Evolutionary conservation across 2,888 invertebrate genomes (phyloP), one percentile per base, ranked within the genome.

Genomic region (Orgyia antiqua): DNA sequence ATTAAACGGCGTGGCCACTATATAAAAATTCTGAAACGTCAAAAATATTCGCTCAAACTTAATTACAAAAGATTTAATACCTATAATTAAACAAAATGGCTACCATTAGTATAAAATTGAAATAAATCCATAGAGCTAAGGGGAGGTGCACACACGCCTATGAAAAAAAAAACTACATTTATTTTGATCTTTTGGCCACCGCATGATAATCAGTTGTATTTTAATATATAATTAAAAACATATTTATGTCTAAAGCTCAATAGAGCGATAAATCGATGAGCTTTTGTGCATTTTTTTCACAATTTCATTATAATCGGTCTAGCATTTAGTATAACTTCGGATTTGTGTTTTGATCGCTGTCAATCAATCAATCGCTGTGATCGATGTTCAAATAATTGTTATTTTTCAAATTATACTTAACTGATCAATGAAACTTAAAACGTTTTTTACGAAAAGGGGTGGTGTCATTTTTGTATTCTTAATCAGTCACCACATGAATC

Each of bases 161-260:
- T 36, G 3, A 24, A n/a, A 31, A 33, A 61, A 63, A 66, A 68
- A 67, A 62, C 44, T 38, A 36, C 57, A 60, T 56, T 48, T 76
- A 80, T 77, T 78, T 75, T 76, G 72, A 68, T 72, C 46, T 69
- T 74, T 2, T 66, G 51, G 78, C 80, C 72, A 83, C 82, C 77
- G 40, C 71, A 69, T 79, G 82, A 83, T 79, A 63, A 58, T 42
- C 52, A 65, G 69, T 59, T 71, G 36, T 32, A 34, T 38, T 40
- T 46, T 37, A 67, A 58, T 58, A 56, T 53, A 60, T 68, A 80
- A 84, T 84, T 84, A 84, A 74, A 82, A 76, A 40, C 21, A 48
- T 72, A 79, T 83, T 79, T 73, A 58, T 64, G 41, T 42, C 45
- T 45, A 61, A 69, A 63, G 58, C 51, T 63, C 65, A 68, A 76